phyloP scores from a whole-genome alignment of 2,113 vertebrate species.

The Diadophis punctatus region DNA sequence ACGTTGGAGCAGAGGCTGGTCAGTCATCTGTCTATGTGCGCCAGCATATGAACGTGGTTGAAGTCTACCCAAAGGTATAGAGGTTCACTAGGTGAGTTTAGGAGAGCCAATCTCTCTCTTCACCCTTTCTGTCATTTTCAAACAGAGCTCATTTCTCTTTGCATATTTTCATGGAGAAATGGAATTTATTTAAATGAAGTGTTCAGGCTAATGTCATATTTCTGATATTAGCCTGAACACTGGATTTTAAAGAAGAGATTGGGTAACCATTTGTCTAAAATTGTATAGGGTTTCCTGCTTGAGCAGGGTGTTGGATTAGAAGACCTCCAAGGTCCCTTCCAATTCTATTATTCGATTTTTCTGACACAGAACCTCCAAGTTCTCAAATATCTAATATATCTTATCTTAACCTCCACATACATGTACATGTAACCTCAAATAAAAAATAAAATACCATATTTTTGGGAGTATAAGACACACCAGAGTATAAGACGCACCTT shows the following conservation, averaged over 20 bases:
- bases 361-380: neutral
- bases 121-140: conserved; percentile 22
- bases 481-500: too few species aligned
- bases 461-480: too few species aligned
- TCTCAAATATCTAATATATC: neutral
- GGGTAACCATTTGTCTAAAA: neutral
- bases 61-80: neutral
- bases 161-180: conserved; percentile 30
- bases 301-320: neutral
- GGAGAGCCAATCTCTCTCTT: neutral
- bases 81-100: neutral
- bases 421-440: neutral
- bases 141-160: conserved; percentile 3
- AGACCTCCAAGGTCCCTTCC: neutral
- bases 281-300: neutral
- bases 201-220: neutral
- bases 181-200: neutral
- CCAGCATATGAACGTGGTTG: neutral
- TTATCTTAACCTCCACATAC: neutral
- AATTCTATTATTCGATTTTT: neutral
- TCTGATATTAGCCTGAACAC: neutral
- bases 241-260: neutral
- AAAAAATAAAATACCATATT: neutral
- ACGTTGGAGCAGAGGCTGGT: neutral
- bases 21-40: neutral